Evolutionary conservation across 2,888 invertebrate genomes (phyloP), one percentile per base, ranked within the genome.

Genomic region (Lasioglossum oenotherae): DNA sequence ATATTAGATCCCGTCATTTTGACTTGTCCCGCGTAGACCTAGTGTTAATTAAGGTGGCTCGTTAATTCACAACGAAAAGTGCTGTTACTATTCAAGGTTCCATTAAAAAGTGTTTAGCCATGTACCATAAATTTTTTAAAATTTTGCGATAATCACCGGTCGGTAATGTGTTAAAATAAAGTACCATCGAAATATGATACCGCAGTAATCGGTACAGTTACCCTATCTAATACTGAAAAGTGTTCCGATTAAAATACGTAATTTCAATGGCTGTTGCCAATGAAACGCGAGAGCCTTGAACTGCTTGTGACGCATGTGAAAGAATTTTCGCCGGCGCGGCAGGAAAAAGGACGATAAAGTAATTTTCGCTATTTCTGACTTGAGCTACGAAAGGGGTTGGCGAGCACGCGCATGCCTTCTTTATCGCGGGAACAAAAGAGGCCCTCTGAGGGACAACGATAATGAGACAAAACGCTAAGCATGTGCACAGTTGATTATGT

Each of bases 401-500:
- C 78, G 78, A 82, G 78, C 82, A 80, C 73, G 82, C 84, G 74
- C 14, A 53, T 49, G 78, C 35, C 46, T 73, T 72, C 83, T 82
- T 77, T 71, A 78, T 74, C 76, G 74, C 74, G 57, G 73, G 76
- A 88, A 88, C 85, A 89, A 90, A 85, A 88, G 64, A 35, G 35
- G 67, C 19, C 57, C 23, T 72, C 74, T 44, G 46, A 41, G 73
- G 72, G 73, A 69, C 57, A 38, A 72, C 74, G 78, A 78, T 69
- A 80, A 84, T 71, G 81, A 64, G 75, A 82, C 81, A 81, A 82
- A 82, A 87, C 87, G 74, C 86, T 80, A 81, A 81, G 86, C 79
- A 67, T 78, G 84, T 81, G 57, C 81, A 86, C 84, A 86, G 74
- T 83, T 80, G 90, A 90, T 84, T 90, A 90, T 90, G 82, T 90